These are phyloP conservation scores for Orchesellides sinensis DNA, from an alignment of 2,888 invertebrate species.

Conservation along the genomic window DNA sequence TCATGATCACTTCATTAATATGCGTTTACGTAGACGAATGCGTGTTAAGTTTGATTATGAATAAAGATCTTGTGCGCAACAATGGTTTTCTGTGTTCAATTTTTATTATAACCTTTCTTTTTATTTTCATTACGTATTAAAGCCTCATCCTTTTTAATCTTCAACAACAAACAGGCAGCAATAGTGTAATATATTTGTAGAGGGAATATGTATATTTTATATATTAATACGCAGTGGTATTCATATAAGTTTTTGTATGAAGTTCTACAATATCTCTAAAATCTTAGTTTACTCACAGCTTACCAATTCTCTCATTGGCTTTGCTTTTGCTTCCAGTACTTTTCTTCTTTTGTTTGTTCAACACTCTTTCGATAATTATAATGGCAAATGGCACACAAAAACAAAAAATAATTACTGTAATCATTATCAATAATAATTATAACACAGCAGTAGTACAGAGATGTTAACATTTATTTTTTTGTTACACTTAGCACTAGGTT, in stretches of 20 bases:
- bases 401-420: slow-evolving; percentile 30
- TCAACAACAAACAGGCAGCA: slow-evolving; percentile 38
- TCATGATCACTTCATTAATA: neutral
- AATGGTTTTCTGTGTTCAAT: slow-evolving; percentile 33
- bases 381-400: slow-evolving; percentile 60
- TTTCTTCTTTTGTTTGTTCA: neutral
- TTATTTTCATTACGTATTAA: slow-evolving; percentile 40
- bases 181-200: neutral
- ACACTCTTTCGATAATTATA: neutral
- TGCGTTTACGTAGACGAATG: neutral
- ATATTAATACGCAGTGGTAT: neutral
- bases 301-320: neutral
- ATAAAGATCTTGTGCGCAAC: neutral
- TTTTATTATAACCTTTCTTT: slow-evolving; percentile 17
- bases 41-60: no score
- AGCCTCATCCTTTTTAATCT: slow-evolving; percentile 34
- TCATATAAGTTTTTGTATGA: neutral
- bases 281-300: slow-evolving; percentile 26
- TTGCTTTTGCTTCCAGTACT: neutral
- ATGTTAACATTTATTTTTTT: slow-evolving; percentile 27
- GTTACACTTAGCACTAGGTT: neutral
- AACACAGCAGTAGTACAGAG: slow-evolving; percentile 25
- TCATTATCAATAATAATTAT: slow-evolving; percentile 31
- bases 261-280: neutral
- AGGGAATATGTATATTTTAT: neutral